Base-by-base conservation (phyloP, 1,140 invertebrate genomes). In the Gryllus bimaculatus region DNA sequence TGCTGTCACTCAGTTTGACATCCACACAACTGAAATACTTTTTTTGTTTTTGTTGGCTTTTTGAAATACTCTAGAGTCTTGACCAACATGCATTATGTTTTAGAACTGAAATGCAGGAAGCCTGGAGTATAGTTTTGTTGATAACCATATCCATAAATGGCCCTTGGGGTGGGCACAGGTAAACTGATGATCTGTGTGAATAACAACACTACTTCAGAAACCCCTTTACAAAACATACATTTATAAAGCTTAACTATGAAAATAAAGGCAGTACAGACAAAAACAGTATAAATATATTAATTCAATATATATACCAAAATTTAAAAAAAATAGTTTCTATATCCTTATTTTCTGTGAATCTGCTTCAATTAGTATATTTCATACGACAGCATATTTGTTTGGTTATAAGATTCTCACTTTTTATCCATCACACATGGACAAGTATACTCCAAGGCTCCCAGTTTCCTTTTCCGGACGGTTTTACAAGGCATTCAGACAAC, bases 401-500 rank as follows among this genome's bases (percentile, higher is more conserved):
- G 54, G 54, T 13, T 3, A 66, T 66, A 66, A 66, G 18, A 66
- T 18, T 66, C 10, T 3, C 18, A 66, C 18, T 7, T 18, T 66
- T 10, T 13, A 15, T 66, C 10, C 10, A 66, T 66, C 10, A 66
- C 7, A 13, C 54, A 66, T 66, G 54, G 18, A 66, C 54, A 66
- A 18, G 18, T 66, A 66, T 13, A 13, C 18, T 66, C 18, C 54
- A 10, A 66, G 54, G 54, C 54, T 66, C 18, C 54, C 10, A 13
- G 7, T 66, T 66, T 66, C 54, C 54, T 66, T 66, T 18, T 13
- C 54, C 54, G 54, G 54, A 66, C 54, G 54, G 54, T 66, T 66
- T 66, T 66, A 66, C 54, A 66, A 66, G 54, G 54, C 54, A 66
- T 66, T 66, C 54, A 66, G 54, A 66, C 54, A 66, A 66, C 54